These are phyloP conservation scores for Xestia rhomboidea DNA, from an alignment of 2,888 invertebrate genomes.

Conservation along the genomic window DNA sequence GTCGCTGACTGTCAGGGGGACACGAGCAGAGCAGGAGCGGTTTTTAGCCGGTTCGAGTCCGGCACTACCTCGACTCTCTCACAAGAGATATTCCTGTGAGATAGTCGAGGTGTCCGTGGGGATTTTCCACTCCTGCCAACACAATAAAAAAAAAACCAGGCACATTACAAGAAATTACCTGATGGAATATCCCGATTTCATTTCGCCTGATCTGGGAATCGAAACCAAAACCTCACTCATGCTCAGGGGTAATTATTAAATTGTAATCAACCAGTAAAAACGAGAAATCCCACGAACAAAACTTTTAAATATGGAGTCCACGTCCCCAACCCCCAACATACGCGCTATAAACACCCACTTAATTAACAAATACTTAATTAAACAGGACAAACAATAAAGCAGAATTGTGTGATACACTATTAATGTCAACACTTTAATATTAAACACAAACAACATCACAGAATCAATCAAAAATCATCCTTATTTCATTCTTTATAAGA, in stretches of 20 bases:
- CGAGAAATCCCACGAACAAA: background rate
- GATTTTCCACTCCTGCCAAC: too few species aligned
- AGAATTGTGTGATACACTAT: constrained; percentile 58
- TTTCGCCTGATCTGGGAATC: background rate
- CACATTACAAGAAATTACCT: background rate
- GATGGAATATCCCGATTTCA: background rate
- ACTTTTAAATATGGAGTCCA: constrained; percentile 31
- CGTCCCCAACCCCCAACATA: constrained; percentile 10
- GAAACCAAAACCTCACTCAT: background rate
- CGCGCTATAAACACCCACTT: constrained; percentile 57
- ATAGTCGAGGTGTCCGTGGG: too few species aligned
- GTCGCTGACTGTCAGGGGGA: too few species aligned
- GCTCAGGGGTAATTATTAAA: background rate
- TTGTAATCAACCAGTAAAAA: background rate
- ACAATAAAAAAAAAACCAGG: too few species aligned
- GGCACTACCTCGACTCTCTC: too few species aligned
- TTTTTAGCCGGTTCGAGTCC: too few species aligned
- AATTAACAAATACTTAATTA: constrained; percentile 66
- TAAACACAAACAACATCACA: constrained; percentile 21
- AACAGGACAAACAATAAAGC: constrained; percentile 61
- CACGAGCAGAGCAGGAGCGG: too few species aligned
- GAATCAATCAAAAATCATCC: constrained; percentile 48
- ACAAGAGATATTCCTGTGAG: too few species aligned
- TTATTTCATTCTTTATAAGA: constrained; percentile 5
- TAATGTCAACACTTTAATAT: constrained; percentile 61